Conservation (phyloP, 2,113 vertebrate species). For the Anarhynchus alexandrinus region DNA sequence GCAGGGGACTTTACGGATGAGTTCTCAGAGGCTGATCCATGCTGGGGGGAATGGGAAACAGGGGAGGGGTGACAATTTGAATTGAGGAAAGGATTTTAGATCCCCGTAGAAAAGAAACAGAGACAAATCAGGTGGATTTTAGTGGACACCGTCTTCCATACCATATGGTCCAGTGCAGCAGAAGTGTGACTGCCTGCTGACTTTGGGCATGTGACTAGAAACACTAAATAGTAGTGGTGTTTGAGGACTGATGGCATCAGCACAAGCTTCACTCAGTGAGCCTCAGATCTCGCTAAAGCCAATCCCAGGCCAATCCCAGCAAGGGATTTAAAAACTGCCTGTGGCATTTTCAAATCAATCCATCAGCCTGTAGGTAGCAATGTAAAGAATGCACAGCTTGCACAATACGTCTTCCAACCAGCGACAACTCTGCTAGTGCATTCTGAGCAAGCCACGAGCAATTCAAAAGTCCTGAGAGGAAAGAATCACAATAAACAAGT, state of each 20-base stretch:
- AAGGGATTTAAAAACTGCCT: slow-evolving; percentile 42
- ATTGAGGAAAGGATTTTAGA: background rate
- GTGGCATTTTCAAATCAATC: slow-evolving; percentile 43
- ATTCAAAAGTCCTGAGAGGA: background rate
- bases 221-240: background rate
- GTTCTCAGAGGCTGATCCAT: background rate
- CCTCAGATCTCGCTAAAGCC: background rate
- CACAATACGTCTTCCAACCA: background rate
- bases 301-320: background rate
- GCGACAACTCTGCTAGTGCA: background rate
- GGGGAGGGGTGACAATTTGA: background rate
- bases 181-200: background rate
- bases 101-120: background rate
- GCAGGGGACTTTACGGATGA: background rate
- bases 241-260: background rate
- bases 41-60: background rate
- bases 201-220: background rate
- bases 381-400: slow-evolving; percentile 9
- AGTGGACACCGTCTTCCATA: background rate
- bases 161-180: background rate
- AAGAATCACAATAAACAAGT: background rate
- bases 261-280: background rate
- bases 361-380: slow-evolving; percentile 32
- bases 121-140: background rate
- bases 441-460: slow-evolving; percentile 5